Evolutionary conservation across 2,797 vertebrate genomes (phyloP).

Genomic region (Rhinoraja longicauda): DNA sequence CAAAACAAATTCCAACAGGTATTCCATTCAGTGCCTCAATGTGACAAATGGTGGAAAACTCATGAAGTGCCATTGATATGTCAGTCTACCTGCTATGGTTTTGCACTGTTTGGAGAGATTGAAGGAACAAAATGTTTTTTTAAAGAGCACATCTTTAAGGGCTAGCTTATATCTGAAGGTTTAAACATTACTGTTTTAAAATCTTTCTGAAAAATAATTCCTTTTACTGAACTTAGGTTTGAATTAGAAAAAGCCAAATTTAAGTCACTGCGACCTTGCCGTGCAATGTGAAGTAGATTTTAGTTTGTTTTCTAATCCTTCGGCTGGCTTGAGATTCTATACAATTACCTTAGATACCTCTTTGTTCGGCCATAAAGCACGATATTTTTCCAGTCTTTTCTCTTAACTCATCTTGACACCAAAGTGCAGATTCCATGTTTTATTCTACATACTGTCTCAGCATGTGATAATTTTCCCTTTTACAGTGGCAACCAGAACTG

Average conservation of each 20-base stretch:
- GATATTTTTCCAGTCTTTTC: neutral
- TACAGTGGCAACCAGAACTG: neutral
- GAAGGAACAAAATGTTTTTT: too few species aligned
- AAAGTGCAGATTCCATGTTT: neutral
- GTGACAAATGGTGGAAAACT: neutral
- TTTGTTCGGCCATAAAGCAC: neutral
- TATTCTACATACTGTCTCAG: neutral
- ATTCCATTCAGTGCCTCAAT: neutral
- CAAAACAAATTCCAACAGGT: neutral
- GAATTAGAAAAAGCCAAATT: too few species aligned
- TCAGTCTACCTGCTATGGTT: neutral
- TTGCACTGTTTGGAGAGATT: too few species aligned
- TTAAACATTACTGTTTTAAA: too few species aligned
- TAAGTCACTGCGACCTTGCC: too few species aligned
- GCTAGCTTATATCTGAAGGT: too few species aligned
- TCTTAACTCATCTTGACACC: neutral
- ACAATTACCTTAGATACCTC: neutral
- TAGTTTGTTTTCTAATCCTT: neutral
- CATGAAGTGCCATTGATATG: neutral
- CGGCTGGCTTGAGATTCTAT: neutral
- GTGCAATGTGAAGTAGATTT: neutral
- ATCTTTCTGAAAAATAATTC: too few species aligned
- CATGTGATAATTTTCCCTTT: neutral
- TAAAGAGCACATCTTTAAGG: too few species aligned
- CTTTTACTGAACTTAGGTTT: too few species aligned